Conservation (phyloP, 2,113 vertebrate genomes). For the Menura novaehollandiae region DNA sequence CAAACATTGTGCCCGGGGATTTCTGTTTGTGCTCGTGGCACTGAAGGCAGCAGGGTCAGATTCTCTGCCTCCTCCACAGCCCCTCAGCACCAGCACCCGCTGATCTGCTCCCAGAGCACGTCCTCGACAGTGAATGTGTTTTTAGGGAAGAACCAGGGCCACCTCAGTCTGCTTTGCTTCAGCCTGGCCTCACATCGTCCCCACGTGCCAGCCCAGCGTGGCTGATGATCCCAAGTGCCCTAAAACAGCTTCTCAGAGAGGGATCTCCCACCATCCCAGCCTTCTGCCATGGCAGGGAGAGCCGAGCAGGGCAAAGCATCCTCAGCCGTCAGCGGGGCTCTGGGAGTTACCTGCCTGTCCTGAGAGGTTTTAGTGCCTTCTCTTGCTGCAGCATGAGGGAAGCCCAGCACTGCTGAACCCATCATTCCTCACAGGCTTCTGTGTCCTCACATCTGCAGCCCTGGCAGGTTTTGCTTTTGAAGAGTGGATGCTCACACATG, state of each 20-base stretch:
- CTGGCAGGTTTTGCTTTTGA: neutral
- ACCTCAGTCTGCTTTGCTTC: neutral
- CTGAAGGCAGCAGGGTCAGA: neutral
- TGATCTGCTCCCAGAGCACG: neutral
- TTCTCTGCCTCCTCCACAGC: neutral
- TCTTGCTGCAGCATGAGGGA: neutral
- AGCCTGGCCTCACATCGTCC: neutral
- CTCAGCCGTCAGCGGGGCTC: neutral
- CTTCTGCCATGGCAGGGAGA: fast-evolving
- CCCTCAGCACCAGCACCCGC: fast-evolving
- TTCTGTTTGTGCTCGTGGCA: neutral
- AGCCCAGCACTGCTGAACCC: neutral
- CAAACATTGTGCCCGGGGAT: neutral
- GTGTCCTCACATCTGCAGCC: fast-evolving
- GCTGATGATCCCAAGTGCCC: neutral
- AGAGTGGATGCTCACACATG: neutral
- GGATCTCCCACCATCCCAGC: too few relatives aligned
- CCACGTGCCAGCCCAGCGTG: neutral
- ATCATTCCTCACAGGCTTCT: fast-evolving
- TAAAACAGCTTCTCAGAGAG: neutral
- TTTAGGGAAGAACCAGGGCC: neutral
- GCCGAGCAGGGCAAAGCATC: neutral
- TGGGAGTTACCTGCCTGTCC: neutral
- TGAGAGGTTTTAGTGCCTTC: neutral
- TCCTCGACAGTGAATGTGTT: neutral